Base-by-base conservation (phyloP, 2,797 vertebrate species). In the Intellagama lesueurii region DNA sequence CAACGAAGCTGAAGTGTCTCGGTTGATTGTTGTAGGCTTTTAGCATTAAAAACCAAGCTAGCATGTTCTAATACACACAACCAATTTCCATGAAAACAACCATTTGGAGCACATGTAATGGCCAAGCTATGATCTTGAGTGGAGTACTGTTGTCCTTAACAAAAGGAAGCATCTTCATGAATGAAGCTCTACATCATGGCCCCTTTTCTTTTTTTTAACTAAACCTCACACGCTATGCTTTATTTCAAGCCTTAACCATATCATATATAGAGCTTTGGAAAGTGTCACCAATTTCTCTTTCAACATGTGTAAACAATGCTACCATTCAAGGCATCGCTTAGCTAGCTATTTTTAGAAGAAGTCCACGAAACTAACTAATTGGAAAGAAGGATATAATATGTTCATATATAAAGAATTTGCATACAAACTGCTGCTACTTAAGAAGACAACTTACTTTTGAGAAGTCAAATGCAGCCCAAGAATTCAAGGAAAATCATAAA, bases 221-320 rank as follows among this genome's bases (percentile, higher is more conserved):
- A 90, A 72, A 12, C 12, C 90, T 76, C 68, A 60, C 30, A 91
- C 78, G 30, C 4, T 32, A 60, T 86, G 64, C 32, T 83, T 90
- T 88, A 85, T 87, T 72, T 88, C 76, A 86, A 89, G 79, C 44
- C 22, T 40, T 40, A 91, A 56, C 7, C 2, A 1, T 8, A 88
- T 30, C 60, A 92, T 88, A 88, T 83, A 80, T 30, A 40, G 72
- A 92, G 83, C 88, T 91, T 88, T 87, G 86, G 78, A 78, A 93
- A 93, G 89, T 32, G 24, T 17, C 24, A 76, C 52, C 79, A 88
- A 92, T 90, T 93, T 93, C 32, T 76, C 86, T 69, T 90, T 90
- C 81, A 94, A 87, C 40, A 47, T 3, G 26, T 52, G 88, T 94
- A 92, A 94, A 90, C 88, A 92, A 87, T 73, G 78, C 85, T 93